Evolutionary conservation across 2,888 invertebrate species (phyloP).

Genomic region (Bhutanitis thaidina): DNA sequence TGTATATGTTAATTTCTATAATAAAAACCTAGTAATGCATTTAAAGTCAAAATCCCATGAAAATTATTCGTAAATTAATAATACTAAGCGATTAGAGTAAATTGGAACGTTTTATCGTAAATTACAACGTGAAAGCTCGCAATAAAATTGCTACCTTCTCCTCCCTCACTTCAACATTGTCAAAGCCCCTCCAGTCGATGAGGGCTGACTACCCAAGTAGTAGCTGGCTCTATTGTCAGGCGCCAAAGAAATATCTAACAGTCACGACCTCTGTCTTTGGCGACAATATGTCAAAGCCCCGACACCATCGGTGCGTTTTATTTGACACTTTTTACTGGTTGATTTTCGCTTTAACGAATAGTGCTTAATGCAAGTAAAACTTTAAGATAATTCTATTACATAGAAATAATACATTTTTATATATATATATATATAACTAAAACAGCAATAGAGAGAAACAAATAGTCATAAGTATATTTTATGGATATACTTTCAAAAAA

Average conservation of each 20-base stretch:
- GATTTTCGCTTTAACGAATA: slow-evolving; percentile 21
- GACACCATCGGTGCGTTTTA: slow-evolving; percentile 23
- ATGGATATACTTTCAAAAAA: too few relatives aligned
- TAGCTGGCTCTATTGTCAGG: slow-evolving; percentile 1
- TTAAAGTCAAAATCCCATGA: too few relatives aligned
- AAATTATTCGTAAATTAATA: neutral
- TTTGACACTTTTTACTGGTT: slow-evolving; percentile 52
- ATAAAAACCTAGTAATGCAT: too few relatives aligned
- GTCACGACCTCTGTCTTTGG: slow-evolving; percentile 35
- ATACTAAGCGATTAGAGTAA: slow-evolving; percentile 4
- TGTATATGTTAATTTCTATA: too few relatives aligned
- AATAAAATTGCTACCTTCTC: slow-evolving; percentile 8
- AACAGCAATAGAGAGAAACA: too few relatives aligned
- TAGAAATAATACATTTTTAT: too few relatives aligned
- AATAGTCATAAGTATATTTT: too few relatives aligned
- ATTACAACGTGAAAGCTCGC: slow-evolving; percentile 13
- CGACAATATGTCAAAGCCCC: slow-evolving; percentile 37
- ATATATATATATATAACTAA: too few relatives aligned
- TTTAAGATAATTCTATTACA: too few relatives aligned
- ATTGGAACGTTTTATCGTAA: slow-evolving; percentile 12
- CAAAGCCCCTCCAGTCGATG: slow-evolving; percentile 1
- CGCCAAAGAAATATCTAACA: slow-evolving; percentile 34
- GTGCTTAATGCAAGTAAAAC: too few relatives aligned
- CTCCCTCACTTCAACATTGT: slow-evolving; percentile 8
- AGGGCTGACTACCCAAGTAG: slow-evolving; percentile 10